Percentiles rank a stretch among this genome's conserved stretches.
These are phyloP conservation scores for Brachypalpus laphriformis DNA, from an alignment of 2,888 invertebrate species.

Conservation along the genomic window DNA sequence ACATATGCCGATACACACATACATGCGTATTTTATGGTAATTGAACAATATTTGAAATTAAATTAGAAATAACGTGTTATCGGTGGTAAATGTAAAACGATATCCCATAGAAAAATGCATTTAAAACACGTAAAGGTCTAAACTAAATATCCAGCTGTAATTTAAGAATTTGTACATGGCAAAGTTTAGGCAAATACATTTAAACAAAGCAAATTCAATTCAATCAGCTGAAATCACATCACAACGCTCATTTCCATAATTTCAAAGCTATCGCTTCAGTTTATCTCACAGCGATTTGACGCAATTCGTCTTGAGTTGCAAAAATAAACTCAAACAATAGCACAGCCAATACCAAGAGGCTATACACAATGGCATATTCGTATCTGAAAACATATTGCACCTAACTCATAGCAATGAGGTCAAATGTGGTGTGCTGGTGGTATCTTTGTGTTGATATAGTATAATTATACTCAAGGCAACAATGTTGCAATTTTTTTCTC, in stretches of 20 bases:
- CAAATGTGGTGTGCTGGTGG: constrained; percentile 62
- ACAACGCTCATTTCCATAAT: constrained; percentile 51
- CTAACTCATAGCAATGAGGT: constrained; percentile 71
- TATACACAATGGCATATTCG: constrained; percentile 44
- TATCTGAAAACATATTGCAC: constrained; percentile 69
- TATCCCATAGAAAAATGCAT: too few species aligned
- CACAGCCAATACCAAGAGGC: constrained; percentile 30
- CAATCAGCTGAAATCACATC: constrained; percentile 60
- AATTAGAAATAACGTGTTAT: neutral
- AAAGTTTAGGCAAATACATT: neutral
- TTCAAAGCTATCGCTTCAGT: constrained; percentile 53
- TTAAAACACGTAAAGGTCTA: too few species aligned
- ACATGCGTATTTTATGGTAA: neutral
- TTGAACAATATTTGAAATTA: neutral
- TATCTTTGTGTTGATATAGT: constrained; percentile 48
- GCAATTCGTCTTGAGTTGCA: constrained; percentile 70
- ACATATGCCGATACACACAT: neutral
- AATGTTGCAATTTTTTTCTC: constrained; percentile 12
- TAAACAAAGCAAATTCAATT: constrained; percentile 15
- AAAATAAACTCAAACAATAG: constrained; percentile 60
- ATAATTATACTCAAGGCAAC: constrained; percentile 58
- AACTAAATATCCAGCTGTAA: neutral
- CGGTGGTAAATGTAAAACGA: neutral
- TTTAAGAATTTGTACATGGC: neutral
- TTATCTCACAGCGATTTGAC: constrained; percentile 68